Evolutionary conservation across 2,113 vertebrate species (phyloP), one percentile per base, ranked within the genome.

Genomic region (Phasianus colchicus): DNA sequence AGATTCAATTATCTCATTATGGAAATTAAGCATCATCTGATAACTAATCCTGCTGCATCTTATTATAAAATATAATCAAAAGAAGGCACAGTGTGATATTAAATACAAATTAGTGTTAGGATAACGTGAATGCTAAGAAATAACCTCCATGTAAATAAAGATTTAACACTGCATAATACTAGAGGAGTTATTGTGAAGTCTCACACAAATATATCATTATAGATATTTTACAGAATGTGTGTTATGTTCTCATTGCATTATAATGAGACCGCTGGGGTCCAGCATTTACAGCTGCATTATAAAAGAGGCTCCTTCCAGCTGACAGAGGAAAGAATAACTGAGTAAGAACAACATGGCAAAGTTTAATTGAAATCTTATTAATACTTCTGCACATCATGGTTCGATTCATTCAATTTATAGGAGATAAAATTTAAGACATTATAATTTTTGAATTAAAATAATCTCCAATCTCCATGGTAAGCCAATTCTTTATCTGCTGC

Each of bases 381-480:
- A 96, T 81, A 90, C 66, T 94, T 94, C 67, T 91, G n/a, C 83
- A 91, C 88, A 88, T 81, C 71, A 50, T 20, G n/a, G 42, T 92
- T 93, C 15, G 2, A 65, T 83, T 96, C 40, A 92, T 83, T 93
- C 75, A 79, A 70, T 87, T 93, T 89, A 67, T 48, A 67, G 89
- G 66, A 92, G 83, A 94, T 95, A 94, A 96, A 93, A 85, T 78
- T 94, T 81, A 91, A 95, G 77, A 90, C 36, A 88, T 96, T 90
- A 61, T 63, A 88, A 50, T 77, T 92, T 97, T 94, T 70, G 92
- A 96, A 96, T 94, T 97, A 82, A 94, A 96, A 82, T 90, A 90
- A 93, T 97, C 75, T 95, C 48, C 54, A 90, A 83, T 94, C 84
- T 96, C 85, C 78, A 65, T 25, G 73, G 61, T 61, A 73, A 52